Evolutionary conservation across 2,797 vertebrate genomes (phyloP).

Genomic region (Fistularia commersonii): DNA sequence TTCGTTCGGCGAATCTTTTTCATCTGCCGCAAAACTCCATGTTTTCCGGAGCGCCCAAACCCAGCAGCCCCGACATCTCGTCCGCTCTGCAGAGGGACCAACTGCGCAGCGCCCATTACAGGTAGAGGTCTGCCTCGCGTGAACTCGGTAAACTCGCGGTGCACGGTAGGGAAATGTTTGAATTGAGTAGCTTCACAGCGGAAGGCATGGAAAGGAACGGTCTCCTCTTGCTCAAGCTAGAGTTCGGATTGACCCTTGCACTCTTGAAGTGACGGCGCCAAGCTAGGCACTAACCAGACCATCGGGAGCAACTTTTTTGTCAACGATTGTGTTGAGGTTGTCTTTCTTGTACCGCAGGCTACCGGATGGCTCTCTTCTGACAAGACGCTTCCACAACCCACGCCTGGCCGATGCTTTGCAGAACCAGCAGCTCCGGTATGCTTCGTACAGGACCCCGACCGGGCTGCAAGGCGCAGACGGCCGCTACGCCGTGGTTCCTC

Average conservation of each 20-base stretch:
- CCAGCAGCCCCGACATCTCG: slow-evolving; percentile 53
- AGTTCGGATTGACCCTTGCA: too few species aligned
- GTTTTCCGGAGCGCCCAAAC: slow-evolving; percentile 59
- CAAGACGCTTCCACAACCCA: slow-evolving; percentile 69
- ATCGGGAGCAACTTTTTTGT: too few species aligned
- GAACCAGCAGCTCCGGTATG: slow-evolving; percentile 74
- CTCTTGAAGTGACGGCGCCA: too few species aligned
- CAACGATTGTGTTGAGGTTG: too few species aligned
- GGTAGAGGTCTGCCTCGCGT: slow-evolving; percentile 35
- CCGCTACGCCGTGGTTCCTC: slow-evolving; percentile 85
- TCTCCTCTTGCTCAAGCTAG: too few species aligned
- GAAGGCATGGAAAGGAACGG: too few species aligned
- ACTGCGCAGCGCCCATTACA: slow-evolving; percentile 37
- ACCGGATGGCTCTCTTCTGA: slow-evolving; percentile 60
- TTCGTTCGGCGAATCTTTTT: slow-evolving; percentile 56
- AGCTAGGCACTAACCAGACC: too few species aligned
- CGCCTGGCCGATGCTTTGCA: slow-evolving; percentile 63
- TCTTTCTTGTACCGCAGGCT: slow-evolving; percentile 44
- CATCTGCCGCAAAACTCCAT: slow-evolving; percentile 60
- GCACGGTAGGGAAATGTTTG: background rate
- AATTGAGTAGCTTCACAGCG: background rate
- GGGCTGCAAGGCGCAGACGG: slow-evolving; percentile 70
- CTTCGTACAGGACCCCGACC: slow-evolving; percentile 73
- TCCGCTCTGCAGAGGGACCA: slow-evolving; percentile 50
- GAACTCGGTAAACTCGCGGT: slow-evolving; percentile 6